Evolutionary conservation across 92 coral and sea anemone genomes (phyloP).

Genomic region (Montipora capitata): DNA sequence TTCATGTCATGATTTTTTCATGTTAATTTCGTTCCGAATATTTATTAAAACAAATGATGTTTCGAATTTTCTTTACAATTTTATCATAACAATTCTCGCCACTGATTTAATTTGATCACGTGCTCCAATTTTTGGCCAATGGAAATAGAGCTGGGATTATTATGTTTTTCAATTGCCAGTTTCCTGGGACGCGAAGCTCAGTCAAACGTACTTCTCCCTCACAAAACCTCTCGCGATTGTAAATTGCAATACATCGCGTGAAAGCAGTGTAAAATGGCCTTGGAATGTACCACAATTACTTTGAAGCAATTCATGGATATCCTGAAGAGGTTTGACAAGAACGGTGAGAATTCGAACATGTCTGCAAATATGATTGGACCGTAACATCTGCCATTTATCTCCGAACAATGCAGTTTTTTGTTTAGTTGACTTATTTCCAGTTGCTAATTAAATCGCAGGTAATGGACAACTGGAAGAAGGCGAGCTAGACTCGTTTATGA

Average conservation of each 20-base stretch:
- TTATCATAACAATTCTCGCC: background rate
- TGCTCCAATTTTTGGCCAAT: constrained; percentile 12
- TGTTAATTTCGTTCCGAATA: too few species aligned
- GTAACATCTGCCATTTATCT: background rate
- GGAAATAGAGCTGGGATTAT: background rate
- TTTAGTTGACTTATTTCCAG: background rate
- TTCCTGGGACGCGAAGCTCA: background rate
- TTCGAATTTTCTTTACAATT: too few species aligned
- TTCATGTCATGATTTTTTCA: too few species aligned
- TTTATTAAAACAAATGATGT: background rate
- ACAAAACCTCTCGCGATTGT: background rate
- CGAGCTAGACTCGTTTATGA: constrained; percentile 35
- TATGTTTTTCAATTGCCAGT: background rate
- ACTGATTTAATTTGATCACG: background rate
- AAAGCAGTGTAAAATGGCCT: constrained; percentile 11
- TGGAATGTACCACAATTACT: constrained; percentile 3
- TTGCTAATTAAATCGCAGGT: constrained; percentile 2
- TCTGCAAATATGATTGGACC: background rate
- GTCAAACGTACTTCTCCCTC: too few species aligned
- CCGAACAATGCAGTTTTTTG: background rate
- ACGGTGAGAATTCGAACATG: constrained; percentile 13
- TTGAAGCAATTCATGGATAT: constrained; percentile 30
- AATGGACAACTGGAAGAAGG: constrained; percentile 15
- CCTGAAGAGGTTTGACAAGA: constrained; percentile 33
- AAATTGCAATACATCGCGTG: background rate